phyloP scores from a whole-genome alignment of 2,797 vertebrate species.

The Anguilla marmorata region DNA sequence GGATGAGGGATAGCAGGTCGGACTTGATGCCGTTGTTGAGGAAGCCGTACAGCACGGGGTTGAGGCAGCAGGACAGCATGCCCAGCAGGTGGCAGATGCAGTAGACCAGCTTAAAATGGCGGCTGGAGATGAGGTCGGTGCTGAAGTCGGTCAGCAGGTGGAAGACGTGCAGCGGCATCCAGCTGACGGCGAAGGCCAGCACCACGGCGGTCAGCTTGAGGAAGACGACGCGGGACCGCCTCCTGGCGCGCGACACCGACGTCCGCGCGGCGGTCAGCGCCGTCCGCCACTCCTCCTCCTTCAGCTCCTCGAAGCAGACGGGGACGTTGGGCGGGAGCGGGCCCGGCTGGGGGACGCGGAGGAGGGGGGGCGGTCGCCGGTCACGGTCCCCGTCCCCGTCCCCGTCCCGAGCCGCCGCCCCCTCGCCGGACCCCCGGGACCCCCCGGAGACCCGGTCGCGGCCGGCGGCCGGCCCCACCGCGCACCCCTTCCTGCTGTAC shows the following conservation, averaged over 20 bases:
- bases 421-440: conserved; percentile 39
- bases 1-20: conserved; percentile 73
- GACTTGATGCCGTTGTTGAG: conserved; percentile 81
- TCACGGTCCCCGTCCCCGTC: too few relatives aligned
- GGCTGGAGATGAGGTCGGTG: conserved; percentile 77
- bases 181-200: conserved; percentile 76
- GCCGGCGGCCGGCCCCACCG: conserved; percentile 64
- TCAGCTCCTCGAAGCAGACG: conserved; percentile 78
- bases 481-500: conserved; percentile 74
- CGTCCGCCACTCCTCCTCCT: conserved; percentile 69
- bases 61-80: conserved; percentile 80
- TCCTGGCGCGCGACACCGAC: conserved; percentile 68
- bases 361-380: too few relatives aligned
- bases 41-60: conserved; percentile 80
- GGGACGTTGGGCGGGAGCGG: conserved; percentile 74
- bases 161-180: conserved; percentile 82
- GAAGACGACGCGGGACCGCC: conserved; percentile 73
- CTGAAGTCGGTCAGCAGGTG: conserved; percentile 80
- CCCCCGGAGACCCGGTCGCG: not conserved
- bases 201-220: conserved; percentile 76
- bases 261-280: conserved; percentile 56
- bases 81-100: conserved; percentile 81
- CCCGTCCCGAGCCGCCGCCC: conserved; percentile 56
- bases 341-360: conserved; percentile 61
- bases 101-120: conserved; percentile 80